phyloP scores from a whole-genome alignment of 1,140 invertebrate genomes.

The Papilio dardanus region DNA sequence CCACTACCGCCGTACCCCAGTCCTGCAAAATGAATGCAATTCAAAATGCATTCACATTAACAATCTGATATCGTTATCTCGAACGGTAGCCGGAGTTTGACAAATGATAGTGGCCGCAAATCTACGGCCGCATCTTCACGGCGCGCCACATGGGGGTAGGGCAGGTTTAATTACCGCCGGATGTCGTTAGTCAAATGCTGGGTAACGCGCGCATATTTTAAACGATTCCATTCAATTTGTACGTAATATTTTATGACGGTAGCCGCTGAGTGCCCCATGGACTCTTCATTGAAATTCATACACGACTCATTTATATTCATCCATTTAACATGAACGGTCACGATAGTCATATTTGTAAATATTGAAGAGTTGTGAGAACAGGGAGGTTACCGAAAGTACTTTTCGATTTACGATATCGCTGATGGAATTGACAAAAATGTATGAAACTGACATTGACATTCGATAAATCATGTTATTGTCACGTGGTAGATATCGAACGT shows the following conservation, averaged over 20 bases:
- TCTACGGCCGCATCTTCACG: conserved; percentile 65
- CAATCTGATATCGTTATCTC: conserved; percentile 62
- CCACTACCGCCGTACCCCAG: conserved; percentile 43
- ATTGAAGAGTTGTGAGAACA: not conserved
- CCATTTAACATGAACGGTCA: conserved; percentile 8
- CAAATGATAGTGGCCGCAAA: conserved; percentile 58
- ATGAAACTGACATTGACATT: too few species aligned
- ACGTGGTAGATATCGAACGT: too few species aligned
- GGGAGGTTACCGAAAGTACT: too few species aligned
- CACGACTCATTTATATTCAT: conserved; percentile 10
- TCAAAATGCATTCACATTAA: conserved; percentile 64
- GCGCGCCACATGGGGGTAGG: conserved; percentile 45
- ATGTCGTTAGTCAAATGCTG: conserved; percentile 52
- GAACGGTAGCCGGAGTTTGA: conserved; percentile 58
- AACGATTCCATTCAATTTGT: conserved; percentile 31
- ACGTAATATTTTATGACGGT: conserved; percentile 30
- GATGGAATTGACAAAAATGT: too few species aligned
- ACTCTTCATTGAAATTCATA: conserved; percentile 13
- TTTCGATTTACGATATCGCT: too few species aligned
- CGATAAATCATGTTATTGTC: too few species aligned
- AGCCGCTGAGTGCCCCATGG: not conserved
- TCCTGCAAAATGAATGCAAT: conserved; percentile 55
- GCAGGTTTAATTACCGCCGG: conserved; percentile 57
- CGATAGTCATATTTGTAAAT: not conserved
- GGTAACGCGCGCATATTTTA: conserved; percentile 17